Evolutionary conservation across 2,888 invertebrate species (phyloP).

Genomic region (Tetropium fuscum): DNA sequence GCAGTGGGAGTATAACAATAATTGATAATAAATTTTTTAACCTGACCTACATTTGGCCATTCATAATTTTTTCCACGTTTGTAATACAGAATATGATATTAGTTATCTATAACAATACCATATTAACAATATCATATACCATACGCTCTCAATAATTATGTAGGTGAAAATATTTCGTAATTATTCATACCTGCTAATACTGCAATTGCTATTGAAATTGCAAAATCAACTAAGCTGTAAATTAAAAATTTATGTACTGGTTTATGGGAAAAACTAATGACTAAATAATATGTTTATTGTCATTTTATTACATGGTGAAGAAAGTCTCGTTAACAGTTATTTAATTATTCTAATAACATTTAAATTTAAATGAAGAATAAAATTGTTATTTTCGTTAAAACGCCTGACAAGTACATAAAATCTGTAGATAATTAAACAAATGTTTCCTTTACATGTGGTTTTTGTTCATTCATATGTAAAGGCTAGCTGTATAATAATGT

Average conservation of each 20-base stretch:
- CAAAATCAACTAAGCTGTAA: background rate
- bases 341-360: background rate
- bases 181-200: too few relatives aligned
- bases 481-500: too few relatives aligned
- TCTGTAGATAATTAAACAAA: background rate
- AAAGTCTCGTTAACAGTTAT: constrained; percentile 8
- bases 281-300: background rate
- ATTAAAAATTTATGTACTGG: background rate
- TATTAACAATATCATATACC: too few relatives aligned
- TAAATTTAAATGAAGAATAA: background rate
- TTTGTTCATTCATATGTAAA: too few relatives aligned
- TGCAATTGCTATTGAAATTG: background rate
- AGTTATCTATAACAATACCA: too few relatives aligned
- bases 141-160: too few relatives aligned
- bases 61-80: too few relatives aligned
- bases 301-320: background rate
- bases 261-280: background rate
- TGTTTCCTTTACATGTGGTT: background rate
- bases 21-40: too few relatives aligned
- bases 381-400: background rate
- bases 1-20: too few relatives aligned
- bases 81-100: too few relatives aligned
- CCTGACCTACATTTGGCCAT: too few relatives aligned
- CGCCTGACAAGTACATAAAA: background rate
- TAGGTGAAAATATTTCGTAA: too few relatives aligned